Conservation (phyloP, 2,113 vertebrate genomes). For the Microcebus tavaratra region DNA sequence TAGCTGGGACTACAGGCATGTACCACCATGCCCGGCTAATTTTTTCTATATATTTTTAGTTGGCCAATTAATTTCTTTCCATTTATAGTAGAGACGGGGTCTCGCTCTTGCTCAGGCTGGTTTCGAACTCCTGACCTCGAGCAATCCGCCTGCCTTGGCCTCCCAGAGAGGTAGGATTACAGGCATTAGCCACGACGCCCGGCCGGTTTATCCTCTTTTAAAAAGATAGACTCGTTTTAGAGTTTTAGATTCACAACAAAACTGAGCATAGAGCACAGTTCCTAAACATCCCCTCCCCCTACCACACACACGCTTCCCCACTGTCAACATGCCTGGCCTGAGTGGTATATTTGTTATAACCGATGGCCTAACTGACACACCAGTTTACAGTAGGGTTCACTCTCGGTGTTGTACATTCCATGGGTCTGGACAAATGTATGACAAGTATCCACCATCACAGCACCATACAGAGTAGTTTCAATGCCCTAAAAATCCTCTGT, state of each 20-base stretch:
- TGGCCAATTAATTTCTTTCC: too few species aligned
- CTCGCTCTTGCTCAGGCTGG: too few species aligned
- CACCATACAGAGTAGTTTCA: rapidly evolving
- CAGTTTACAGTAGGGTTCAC: background rate
- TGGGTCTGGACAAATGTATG: background rate
- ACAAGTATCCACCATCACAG: rapidly evolving
- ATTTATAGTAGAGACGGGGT: too few species aligned
- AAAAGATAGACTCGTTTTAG: background rate
- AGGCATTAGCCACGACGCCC: too few species aligned
- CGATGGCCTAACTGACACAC: background rate
- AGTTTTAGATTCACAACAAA: background rate
- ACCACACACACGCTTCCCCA: rapidly evolving
- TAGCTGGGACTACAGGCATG: too few species aligned
- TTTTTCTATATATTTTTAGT: too few species aligned
- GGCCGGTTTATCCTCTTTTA: background rate
- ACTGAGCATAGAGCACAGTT: background rate
- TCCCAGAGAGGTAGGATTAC: too few species aligned
- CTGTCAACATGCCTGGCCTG: background rate
- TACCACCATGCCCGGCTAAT: too few species aligned
- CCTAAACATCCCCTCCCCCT: rapidly evolving
- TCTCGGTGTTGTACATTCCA: background rate
- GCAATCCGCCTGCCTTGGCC: too few species aligned
- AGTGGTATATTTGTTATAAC: background rate
- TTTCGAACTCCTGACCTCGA: too few species aligned
- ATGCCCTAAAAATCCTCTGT: background rate